Conservation (phyloP, 2,113 vertebrate species). For the Ariopsis seemanni region DNA sequence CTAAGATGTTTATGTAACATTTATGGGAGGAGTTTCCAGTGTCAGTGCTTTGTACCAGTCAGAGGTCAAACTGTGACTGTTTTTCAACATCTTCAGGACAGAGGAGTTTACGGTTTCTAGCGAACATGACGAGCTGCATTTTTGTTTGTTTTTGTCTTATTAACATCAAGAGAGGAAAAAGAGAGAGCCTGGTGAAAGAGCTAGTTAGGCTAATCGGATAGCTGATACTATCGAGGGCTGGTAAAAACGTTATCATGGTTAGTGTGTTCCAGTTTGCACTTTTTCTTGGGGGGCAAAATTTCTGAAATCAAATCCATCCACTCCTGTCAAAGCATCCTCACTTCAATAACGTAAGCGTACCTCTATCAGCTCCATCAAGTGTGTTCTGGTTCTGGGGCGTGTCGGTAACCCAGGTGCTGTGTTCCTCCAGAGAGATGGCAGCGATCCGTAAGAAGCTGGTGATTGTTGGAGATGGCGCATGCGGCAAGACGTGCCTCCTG, state of each 20-base stretch:
- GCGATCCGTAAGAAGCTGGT: slow-evolving; percentile 99
- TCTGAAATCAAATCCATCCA: background rate
- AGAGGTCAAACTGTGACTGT: background rate
- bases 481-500: slow-evolving; percentile 97
- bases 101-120: too few relatives aligned
- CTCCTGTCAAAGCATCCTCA: background rate
- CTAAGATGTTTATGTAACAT: background rate
- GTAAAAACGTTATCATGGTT: background rate
- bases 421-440: slow-evolving; percentile 82
- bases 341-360: background rate
- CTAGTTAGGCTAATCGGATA: background rate
- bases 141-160: too few relatives aligned
- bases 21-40: background rate
- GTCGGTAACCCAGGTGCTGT: background rate
- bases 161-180: too few relatives aligned
- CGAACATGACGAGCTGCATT: too few relatives aligned
- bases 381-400: background rate
- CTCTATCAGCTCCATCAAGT: background rate
- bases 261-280: background rate
- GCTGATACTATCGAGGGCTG: too few relatives aligned
- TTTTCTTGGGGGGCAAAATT: background rate
- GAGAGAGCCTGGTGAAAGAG: background rate
- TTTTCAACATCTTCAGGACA: background rate
- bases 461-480: slow-evolving; percentile 97
- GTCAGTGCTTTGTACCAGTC: background rate